phyloP scores from a whole-genome alignment of 2,888 invertebrate genomes.

The Calephelis perditalis region DNA sequence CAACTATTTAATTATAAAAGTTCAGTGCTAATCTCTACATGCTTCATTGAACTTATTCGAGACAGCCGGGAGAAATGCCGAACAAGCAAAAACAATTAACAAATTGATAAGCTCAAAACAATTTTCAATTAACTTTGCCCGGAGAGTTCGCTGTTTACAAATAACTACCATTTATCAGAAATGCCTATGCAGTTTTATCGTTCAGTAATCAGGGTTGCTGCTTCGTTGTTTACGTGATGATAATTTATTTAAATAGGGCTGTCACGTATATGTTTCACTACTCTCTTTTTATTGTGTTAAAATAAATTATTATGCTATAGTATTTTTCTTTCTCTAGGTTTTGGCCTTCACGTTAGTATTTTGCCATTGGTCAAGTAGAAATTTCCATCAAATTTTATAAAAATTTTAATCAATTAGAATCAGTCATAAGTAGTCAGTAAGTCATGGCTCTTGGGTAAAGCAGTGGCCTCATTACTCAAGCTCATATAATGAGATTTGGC shows the following conservation, averaged over 20 bases:
- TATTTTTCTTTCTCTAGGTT: no score
- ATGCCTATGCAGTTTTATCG: conserved; percentile 75
- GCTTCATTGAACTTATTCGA: conserved; percentile 52
- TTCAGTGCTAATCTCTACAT: conserved; percentile 35
- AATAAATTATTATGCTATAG: no score
- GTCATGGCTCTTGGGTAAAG: no score
- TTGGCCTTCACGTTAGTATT: no score
- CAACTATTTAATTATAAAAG: conserved; percentile 7
- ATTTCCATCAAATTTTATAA: no score
- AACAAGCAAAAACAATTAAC: conserved; percentile 77
- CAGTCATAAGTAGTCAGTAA: no score
- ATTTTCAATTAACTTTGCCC: conserved; percentile 77
- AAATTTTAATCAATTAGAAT: no score
- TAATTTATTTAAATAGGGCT: conserved; percentile 4
- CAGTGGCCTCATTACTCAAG: no score
- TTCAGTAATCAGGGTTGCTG: conserved; percentile 54
- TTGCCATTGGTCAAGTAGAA: no score
- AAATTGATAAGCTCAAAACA: conserved; percentile 78
- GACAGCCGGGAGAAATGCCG: conserved; percentile 64
- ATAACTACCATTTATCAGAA: conserved; percentile 77
- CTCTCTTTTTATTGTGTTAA: no score
- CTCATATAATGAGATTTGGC: no score
- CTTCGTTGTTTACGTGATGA: conserved; percentile 19
- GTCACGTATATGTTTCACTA: background rate
- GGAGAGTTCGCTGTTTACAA: conserved; percentile 75